Evolutionary conservation across 2,797 vertebrate species (phyloP).

Genomic region (Bufotes viridis): DNA sequence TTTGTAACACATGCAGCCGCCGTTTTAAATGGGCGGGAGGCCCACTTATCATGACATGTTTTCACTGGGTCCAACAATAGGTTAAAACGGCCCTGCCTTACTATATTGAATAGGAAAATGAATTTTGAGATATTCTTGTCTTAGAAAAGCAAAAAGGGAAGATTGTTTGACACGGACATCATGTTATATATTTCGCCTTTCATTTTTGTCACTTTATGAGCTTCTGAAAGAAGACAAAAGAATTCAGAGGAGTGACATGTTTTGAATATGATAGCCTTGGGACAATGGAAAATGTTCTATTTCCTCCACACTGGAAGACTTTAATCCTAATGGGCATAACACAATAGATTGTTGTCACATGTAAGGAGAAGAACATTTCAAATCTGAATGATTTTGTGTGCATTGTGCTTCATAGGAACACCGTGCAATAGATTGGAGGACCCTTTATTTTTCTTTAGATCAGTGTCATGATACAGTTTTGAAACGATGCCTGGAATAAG

Average conservation of each 20-base stretch:
- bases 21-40: too few relatives aligned
- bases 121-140: not conserved
- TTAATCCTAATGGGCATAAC: conserved; percentile 30
- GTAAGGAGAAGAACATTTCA: conserved; percentile 10
- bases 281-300: conserved; percentile 16
- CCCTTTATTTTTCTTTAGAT: conserved; percentile 8
- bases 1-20: too few relatives aligned
- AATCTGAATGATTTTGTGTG: conserved; percentile 45
- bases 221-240: conserved; percentile 36
- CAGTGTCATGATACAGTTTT: conserved; percentile 24
- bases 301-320: not conserved
- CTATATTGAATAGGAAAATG: not conserved
- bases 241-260: conserved; percentile 34
- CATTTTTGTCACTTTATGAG: conserved; percentile 32
- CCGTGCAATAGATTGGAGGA: conserved; percentile 6
- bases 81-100: not conserved
- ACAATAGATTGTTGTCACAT: conserved; percentile 5
- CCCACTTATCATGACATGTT: too few relatives aligned
- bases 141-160: not conserved
- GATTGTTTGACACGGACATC: conserved; percentile 6
- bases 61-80: too few relatives aligned
- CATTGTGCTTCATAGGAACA: conserved; percentile 43
- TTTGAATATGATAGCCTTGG: conserved; percentile 5
- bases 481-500: conserved; percentile 43
- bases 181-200: conserved; percentile 14